Conservation (phyloP, 1,140 invertebrate species). For the Odontomachus brunneus region DNA sequence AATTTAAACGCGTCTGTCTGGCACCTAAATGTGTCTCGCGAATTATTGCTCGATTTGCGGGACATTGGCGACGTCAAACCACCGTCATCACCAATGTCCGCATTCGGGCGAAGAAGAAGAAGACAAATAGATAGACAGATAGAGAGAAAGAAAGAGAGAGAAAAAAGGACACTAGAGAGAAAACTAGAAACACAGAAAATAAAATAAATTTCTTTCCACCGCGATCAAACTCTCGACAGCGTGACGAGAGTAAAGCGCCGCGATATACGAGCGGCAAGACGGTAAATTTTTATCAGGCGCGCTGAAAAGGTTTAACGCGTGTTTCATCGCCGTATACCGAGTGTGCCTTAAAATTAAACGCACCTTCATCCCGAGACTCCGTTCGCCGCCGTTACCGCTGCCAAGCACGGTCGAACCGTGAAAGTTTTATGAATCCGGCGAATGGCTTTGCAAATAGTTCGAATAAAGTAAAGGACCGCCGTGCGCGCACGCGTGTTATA, state of each 20-base stretch:
- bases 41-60: conserved; percentile 52
- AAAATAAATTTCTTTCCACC: not conserved
- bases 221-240: conserved; percentile 23
- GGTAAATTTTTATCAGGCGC: conserved; percentile 41
- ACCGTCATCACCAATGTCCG: too few species aligned
- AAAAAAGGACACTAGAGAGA: not conserved
- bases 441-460: conserved; percentile 65
- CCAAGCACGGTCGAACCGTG: conserved; percentile 48
- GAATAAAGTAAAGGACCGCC: conserved; percentile 62
- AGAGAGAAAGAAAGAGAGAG: not conserved
- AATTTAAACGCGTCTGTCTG: conserved; percentile 59
- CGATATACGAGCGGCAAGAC: conserved; percentile 17
- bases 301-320: conserved; percentile 19
- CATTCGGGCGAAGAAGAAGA: too few species aligned
- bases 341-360: conserved; percentile 69
- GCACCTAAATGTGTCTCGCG: conserved; percentile 53
- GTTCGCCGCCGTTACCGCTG: not conserved
- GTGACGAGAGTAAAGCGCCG: not conserved
- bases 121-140: too few species aligned
- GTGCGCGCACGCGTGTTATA: conserved; percentile 22
- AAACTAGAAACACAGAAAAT: not conserved
- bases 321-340: conserved; percentile 57
- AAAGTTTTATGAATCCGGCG: conserved; percentile 67
- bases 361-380: conserved; percentile 56
- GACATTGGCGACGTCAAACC: not conserved